Conservation (phyloP, 2,797 vertebrate genomes). For the Chaunax sp. region DNA sequence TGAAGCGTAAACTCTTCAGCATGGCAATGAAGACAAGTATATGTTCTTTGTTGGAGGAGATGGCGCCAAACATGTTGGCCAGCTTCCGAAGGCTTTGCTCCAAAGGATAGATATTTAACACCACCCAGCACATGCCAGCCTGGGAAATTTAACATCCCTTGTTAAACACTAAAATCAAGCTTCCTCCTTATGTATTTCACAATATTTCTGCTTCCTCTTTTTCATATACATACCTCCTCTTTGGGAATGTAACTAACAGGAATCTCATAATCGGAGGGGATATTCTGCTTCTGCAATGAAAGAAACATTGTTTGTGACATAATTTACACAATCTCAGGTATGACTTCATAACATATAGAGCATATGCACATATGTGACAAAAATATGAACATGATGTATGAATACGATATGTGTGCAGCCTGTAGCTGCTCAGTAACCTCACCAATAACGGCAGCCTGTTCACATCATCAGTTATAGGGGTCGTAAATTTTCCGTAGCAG, state of each 20-base stretch:
- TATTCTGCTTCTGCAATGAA: slow-evolving; percentile 82
- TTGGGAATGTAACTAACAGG: slow-evolving; percentile 82
- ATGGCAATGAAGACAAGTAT: slow-evolving; percentile 83
- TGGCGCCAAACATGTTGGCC: slow-evolving; percentile 80
- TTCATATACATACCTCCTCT: slow-evolving; percentile 80
- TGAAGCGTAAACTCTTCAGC: slow-evolving; percentile 84
- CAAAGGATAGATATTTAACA: slow-evolving; percentile 84
- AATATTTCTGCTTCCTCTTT: neutral
- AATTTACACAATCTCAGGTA: neutral
- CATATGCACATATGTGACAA: neutral
- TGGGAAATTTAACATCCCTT: slow-evolving; percentile 27
- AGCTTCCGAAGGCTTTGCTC: slow-evolving; percentile 83
- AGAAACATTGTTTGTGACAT: neutral
- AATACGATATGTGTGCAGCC: neutral
- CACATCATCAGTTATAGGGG: slow-evolving; percentile 82
- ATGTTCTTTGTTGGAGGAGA: slow-evolving; percentile 84
- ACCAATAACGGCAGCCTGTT: slow-evolving; percentile 81
- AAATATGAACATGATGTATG: neutral
- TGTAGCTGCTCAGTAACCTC: slow-evolving; percentile 39
- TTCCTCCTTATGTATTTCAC: neutral
- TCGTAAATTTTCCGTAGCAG: slow-evolving; percentile 78
- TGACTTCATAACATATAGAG: neutral
- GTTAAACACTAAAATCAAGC: neutral
- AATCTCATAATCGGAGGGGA: slow-evolving; percentile 87
- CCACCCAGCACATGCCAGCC: slow-evolving; percentile 85